Conservation (phyloP, 2,797 vertebrate species). For the Danio albolineatus region DNA sequence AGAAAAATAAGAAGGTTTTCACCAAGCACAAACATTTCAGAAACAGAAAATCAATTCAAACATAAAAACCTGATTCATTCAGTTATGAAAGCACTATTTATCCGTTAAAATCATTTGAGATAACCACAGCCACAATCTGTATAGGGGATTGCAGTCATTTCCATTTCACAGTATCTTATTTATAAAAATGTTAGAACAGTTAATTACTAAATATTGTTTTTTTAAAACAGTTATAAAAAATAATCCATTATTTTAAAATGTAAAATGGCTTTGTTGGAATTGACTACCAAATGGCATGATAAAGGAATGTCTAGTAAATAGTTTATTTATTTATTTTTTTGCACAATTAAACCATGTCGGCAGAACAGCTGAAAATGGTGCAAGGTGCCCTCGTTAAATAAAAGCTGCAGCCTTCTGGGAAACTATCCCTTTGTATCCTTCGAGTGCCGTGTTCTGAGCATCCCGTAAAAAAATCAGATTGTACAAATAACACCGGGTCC, state of each 20-base stretch:
- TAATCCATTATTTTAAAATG: neutral
- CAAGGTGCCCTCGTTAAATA: slow-evolving; percentile 69
- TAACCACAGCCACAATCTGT: neutral
- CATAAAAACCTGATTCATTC: neutral
- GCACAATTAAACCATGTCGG: neutral
- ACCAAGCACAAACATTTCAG: neutral
- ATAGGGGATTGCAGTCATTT: too few species aligned
- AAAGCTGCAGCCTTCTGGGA: slow-evolving; percentile 71
- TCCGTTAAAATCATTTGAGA: neutral
- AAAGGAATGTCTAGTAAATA: neutral
- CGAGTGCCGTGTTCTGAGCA: slow-evolving; percentile 69
- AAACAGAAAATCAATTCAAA: neutral
- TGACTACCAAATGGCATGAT: neutral
- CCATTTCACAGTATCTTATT: neutral
- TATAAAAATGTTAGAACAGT: neutral
- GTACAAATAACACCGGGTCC: slow-evolving; percentile 71
- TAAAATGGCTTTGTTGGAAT: neutral
- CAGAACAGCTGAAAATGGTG: neutral
- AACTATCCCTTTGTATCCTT: slow-evolving; percentile 57
- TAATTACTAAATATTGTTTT: neutral
- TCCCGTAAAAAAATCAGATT: slow-evolving; percentile 72
- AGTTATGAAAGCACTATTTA: too few species aligned
- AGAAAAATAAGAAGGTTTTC: slow-evolving; percentile 27
- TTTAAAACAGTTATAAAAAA: neutral
- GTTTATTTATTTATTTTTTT: neutral